Percentiles rank a stretch among this genome's conserved stretches.
Evolutionary conservation across 2,797 vertebrate genomes (phyloP).

Genomic region (Pithecia hirsuta): DNA sequence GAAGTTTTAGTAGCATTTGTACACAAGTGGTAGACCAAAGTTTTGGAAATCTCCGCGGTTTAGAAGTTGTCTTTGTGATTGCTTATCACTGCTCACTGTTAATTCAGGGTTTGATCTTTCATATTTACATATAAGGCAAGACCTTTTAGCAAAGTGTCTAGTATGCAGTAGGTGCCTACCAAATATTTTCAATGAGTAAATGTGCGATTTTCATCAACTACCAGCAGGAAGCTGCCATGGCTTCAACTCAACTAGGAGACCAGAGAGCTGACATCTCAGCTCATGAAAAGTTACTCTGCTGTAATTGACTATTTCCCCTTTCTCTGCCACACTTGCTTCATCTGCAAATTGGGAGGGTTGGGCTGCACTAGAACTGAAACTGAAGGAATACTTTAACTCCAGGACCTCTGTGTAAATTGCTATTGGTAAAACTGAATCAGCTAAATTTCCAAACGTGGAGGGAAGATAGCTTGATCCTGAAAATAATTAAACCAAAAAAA

Average conservation of each 20-base stretch:
- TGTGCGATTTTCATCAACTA: not conserved
- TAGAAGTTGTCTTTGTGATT: not conserved
- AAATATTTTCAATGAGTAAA: not conserved
- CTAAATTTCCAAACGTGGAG: not conserved
- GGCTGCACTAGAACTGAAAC: constrained; percentile 20
- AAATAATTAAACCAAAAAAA: not conserved
- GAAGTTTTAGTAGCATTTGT: not conserved
- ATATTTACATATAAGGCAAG: not conserved
- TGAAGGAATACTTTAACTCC: not conserved
- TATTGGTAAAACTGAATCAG: constrained; percentile 13
- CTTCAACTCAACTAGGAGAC: not conserved
- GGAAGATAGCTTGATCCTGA: not conserved
- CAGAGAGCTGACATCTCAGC: not conserved
- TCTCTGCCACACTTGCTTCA: not conserved
- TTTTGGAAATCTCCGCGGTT: not conserved
- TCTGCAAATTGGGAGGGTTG: not conserved
- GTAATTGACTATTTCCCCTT: constrained; percentile 10
- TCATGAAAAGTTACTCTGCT: not conserved
- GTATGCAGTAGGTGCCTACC: not conserved
- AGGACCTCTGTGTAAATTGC: not conserved
- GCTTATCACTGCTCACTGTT: not conserved
- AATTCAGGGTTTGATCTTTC: constrained; percentile 21
- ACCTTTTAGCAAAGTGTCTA: not conserved
- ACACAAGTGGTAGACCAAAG: not conserved
- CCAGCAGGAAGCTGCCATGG: constrained; percentile 2